Base-by-base conservation (phyloP, 2,888 invertebrate species). In the Drosophila leonis region DNA sequence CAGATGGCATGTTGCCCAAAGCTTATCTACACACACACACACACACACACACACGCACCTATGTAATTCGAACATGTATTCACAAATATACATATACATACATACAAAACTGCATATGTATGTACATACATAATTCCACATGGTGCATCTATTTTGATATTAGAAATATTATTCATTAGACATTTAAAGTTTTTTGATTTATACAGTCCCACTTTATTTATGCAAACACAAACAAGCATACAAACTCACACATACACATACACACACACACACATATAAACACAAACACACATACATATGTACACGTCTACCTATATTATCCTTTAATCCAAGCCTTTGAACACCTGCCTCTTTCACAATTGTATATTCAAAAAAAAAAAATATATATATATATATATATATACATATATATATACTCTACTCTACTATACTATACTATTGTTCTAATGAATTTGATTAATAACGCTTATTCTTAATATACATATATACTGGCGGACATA, bases 401-500 rank as follows among this genome's bases (percentile, higher is more conserved):
- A 51, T 39, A 18, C 5, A 39, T 24, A 56, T 15, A 33, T 13
- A 42, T 7, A 15, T 27, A 35, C 4, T 41, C 24, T 46, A 27
- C 46, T 13, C 2, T 48, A 29, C 20, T 27, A 4, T 41, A 55
- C 57, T 39, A 12, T 63, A 31, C 33, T 41, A 41, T 31, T 52
- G 9, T 31, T 52, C 24, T 41, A 20, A 51, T 51, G 15, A 39
- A 31, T 31, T 52, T 52, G n/a, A 41, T 52, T 52, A 29, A 29
- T 54, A 44, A 37, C 15, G 31, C 24, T 13, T 37, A 20, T 29
- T 63, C n/a, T 35, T 13, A 46, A 33, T 49, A 49, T 29, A 27
- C n/a, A 4, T 48, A 9, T 39, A 42, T 42, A 20, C 56, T 31
- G 33, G 10, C 56, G 13, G 33, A 44, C 66, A 48, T 48, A 65